phyloP scores from a whole-genome alignment of 2,888 invertebrate genomes.

The Cantharis rustica region DNA sequence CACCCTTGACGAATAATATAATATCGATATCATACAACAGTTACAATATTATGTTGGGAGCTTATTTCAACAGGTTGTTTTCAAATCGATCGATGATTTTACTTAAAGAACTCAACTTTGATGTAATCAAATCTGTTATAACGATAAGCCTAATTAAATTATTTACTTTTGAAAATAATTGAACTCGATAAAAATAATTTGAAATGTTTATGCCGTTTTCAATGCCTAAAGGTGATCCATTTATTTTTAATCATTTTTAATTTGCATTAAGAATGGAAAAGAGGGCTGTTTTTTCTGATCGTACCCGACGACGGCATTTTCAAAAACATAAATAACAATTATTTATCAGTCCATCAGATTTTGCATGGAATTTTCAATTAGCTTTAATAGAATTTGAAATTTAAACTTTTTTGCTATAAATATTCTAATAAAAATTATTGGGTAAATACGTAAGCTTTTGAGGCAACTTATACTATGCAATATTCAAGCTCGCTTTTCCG shows the following conservation, averaged over 20 bases:
- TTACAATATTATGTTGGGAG: neutral
- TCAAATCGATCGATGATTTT: neutral
- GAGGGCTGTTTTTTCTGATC: neutral
- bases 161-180: neutral
- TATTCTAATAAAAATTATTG: constrained; percentile 11
- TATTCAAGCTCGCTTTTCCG: constrained; percentile 17
- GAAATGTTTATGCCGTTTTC: neutral
- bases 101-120: neutral
- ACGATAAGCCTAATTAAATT: neutral
- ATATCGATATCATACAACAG: neutral
- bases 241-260: neutral
- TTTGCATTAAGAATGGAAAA: neutral
- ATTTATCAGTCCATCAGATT: neutral
- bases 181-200: neutral
- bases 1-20: neutral
- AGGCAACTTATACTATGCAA: constrained; percentile 10
- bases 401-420: neutral
- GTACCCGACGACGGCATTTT: neutral
- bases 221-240: neutral
- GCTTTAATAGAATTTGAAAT: neutral
- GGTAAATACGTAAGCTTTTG: constrained; percentile 8
- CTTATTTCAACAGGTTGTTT: neutral
- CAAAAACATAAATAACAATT: neutral
- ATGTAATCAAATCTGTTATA: neutral
- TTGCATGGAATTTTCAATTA: neutral